phyloP scores from a whole-genome alignment of 2,888 invertebrate genomes.

The Scelioninae gen. 1 region DNA sequence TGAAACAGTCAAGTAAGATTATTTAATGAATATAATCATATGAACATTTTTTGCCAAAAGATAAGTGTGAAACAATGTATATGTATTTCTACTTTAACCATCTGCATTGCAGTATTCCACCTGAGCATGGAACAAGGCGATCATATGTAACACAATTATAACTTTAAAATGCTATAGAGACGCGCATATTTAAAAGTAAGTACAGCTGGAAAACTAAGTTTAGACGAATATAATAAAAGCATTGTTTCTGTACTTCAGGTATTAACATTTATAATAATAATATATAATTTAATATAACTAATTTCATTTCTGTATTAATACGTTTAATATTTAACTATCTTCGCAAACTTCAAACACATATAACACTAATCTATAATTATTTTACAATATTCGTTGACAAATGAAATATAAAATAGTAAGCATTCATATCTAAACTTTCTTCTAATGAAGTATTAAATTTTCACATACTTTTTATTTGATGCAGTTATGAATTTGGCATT shows the following conservation, averaged over 20 bases:
- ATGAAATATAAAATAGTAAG: not conserved
- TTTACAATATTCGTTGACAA: not conserved
- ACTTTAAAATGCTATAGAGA: constrained; percentile 31
- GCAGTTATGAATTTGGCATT: constrained; percentile 6
- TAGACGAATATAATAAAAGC: not conserved
- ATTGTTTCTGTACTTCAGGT: not conserved
- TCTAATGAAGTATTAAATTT: constrained; percentile 9
- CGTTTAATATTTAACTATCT: no score
- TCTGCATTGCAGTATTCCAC: constrained; percentile 33
- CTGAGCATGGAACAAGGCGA: constrained; percentile 19
- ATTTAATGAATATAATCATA: no score
- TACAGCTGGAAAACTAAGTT: constrained; percentile 11
- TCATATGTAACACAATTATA: constrained; percentile 37
- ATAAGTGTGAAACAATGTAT: constrained; percentile 25
- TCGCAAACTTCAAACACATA: no score
- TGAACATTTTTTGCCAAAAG: no score
- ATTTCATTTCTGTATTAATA: no score
- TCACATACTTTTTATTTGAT: constrained; percentile 13
- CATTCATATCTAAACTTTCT: constrained; percentile 15
- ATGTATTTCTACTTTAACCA: constrained; percentile 19
- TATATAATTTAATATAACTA: not conserved
- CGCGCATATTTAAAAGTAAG: not conserved
- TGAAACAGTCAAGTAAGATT: no score
- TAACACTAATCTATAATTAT: not conserved
- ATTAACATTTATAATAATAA: not conserved